These are phyloP conservation scores for Agrilus cyanescens DNA, from an alignment of 2,888 invertebrate species.

Conservation along the genomic window DNA sequence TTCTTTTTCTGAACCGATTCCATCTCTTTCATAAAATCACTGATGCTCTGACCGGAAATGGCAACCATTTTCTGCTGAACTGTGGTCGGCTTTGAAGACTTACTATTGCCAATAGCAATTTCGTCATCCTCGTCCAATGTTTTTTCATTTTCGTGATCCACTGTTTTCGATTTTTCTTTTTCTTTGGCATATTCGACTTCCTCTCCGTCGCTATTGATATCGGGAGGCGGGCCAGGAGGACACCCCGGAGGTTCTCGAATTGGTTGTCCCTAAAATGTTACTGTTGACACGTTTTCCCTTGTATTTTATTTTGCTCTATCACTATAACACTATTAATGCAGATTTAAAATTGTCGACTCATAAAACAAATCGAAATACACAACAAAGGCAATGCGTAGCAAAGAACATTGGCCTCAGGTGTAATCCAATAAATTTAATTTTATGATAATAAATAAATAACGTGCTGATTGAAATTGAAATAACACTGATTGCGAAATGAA, in stretches of 20 bases:
- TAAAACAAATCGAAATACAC: no score
- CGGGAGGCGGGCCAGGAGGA: slow-evolving; percentile 74
- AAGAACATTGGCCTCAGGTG: no score
- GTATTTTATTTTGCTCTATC: no score
- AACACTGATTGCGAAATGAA: no score
- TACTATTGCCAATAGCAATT: slow-evolving; percentile 8
- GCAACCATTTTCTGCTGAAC: slow-evolving; percentile 78
- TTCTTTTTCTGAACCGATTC: slow-evolving; percentile 72
- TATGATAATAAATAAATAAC: no score
- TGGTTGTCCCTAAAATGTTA: slow-evolving; percentile 33
- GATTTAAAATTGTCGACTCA: no score
- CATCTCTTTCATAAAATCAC: slow-evolving; percentile 89
- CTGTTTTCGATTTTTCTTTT: slow-evolving; percentile 27
- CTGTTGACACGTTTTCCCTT: background rate
- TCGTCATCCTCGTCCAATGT: slow-evolving; percentile 17
- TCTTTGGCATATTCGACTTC: slow-evolving; percentile 27
- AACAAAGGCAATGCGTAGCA: no score
- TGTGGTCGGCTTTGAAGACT: slow-evolving; percentile 51
- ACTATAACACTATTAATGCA: no score
- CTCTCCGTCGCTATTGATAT: slow-evolving; percentile 53
- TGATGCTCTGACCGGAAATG: slow-evolving; percentile 84
- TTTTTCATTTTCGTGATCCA: slow-evolving; percentile 38
- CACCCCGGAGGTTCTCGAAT: slow-evolving; percentile 71
- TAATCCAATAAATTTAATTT: no score
- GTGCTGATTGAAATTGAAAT: no score